Percentiles rank a stretch among this genome's conserved stretches.
Evolutionary conservation across 2,888 invertebrate genomes (phyloP).

Genomic region (Brenthis hecate): DNA sequence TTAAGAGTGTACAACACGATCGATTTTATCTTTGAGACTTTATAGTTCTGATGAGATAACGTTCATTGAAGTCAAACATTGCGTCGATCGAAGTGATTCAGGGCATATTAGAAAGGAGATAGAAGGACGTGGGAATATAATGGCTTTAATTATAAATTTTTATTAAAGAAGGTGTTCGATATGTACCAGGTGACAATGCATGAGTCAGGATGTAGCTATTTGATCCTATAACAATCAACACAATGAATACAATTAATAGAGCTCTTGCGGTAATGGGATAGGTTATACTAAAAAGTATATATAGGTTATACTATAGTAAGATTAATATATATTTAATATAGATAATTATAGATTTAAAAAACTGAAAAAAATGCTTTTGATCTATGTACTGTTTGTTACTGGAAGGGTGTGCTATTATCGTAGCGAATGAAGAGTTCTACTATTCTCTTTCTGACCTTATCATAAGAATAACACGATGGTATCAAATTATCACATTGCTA

Average conservation of each 20-base stretch:
- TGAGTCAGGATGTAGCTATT: constrained; percentile 57
- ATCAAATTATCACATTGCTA: no score
- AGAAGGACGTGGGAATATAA: constrained; percentile 56
- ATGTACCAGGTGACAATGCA: constrained; percentile 52
- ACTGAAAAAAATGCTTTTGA: no score
- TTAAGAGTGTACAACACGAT: background rate
- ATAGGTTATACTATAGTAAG: no score
- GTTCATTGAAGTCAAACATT: constrained; percentile 37
- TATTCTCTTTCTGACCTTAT: no score
- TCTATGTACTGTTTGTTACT: no score
- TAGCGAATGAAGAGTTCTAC: no score
- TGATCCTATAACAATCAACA: constrained; percentile 34
- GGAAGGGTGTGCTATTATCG: no score
- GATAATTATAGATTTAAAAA: no score
- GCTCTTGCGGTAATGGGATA: no score
- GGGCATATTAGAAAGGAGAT: constrained; percentile 56
- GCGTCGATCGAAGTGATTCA: constrained; percentile 46
- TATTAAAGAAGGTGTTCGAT: constrained; percentile 38
- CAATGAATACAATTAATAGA: background rate
- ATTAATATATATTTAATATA: no score
- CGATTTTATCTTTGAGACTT: constrained; percentile 21
- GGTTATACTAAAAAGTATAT: no score
- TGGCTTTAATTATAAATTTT: constrained; percentile 37
- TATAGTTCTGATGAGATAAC: constrained; percentile 36
- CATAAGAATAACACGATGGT: no score